Base-by-base conservation (phyloP, 2,113 vertebrate genomes). In the Fregetta grallaria region DNA sequence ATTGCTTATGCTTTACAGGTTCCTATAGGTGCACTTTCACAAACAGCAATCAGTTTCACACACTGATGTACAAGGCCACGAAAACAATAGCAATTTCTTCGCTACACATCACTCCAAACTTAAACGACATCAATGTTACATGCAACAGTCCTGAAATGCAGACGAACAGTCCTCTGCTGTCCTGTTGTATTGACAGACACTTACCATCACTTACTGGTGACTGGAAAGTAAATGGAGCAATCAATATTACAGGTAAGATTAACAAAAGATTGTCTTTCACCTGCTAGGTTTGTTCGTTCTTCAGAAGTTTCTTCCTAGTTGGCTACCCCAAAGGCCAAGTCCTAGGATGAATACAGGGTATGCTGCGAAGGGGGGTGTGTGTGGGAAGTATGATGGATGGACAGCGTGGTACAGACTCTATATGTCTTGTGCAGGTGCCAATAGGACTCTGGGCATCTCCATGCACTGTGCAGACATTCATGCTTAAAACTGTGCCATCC, bases 161-260 rank as follows among this genome's bases (percentile, higher is more conserved):
- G 74, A 42, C 16, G 8, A 93, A 45, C 1, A 45, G 81, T 6
- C 61, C 53, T 29, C 58, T 68, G 32, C 59, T 98, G 71, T 97
- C 80, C 36, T 98, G 98, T 71, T 98, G 98, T 82, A 95, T 72
- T 67, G 88, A 96, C 38, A 93, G 61, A 45, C 74, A 50, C 3
- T 66, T 81, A 13, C 81, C 84, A 12, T 95, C 88, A 2, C 96
- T 98, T 27, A 71, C 7, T 3, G 44, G 78, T 12, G 67, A 85
- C 61, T 98, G 98, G 98, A 96, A 87, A 63, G 91, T 97, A 50
- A 63, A 95, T 12, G 98, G 97, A 72, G 4, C 29, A 19, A 84
- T 97, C 58, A 94, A 15, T 56, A 96, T 98, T 67, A 76, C 85
- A 97, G 98, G 98, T 98, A 92, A 97, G 96, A 61, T 66, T 47